Conservation (phyloP, 2,797 vertebrate genomes). For the Dendrocincla fuliginosa region DNA sequence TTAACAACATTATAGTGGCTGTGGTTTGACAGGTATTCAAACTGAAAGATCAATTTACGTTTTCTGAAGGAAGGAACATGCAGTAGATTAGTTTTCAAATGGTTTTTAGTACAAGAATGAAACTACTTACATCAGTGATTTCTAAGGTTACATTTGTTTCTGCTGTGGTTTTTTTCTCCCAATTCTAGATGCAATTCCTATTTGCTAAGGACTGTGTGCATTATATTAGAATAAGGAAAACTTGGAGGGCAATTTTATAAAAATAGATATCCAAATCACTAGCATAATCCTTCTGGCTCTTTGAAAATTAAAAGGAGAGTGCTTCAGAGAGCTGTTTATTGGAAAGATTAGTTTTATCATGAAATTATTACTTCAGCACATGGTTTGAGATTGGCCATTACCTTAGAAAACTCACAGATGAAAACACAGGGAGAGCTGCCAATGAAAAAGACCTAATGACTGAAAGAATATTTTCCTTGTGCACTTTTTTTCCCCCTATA, state of each 20-base stretch:
- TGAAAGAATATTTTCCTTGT: background rate
- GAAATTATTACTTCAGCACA: conserved; percentile 30
- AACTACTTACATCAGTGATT: conserved; percentile 31
- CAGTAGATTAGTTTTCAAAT: conserved; percentile 59
- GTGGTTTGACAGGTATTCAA: conserved; percentile 42
- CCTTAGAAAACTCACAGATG: conserved; percentile 6
- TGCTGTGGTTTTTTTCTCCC: background rate
- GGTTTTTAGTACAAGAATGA: conserved; percentile 27
- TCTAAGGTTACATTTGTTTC: conserved; percentile 24
- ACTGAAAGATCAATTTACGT: conserved; percentile 50
- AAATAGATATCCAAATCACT: conserved; percentile 26
- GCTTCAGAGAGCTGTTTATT: conserved; percentile 29
- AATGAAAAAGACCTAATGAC: background rate
- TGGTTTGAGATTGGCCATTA: conserved; percentile 19
- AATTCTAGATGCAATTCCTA: background rate
- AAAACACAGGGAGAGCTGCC: background rate
- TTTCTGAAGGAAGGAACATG: conserved; percentile 38
- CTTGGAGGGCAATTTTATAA: conserved; percentile 22
- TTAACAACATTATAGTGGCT: background rate
- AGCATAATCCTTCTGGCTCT: conserved; percentile 13
- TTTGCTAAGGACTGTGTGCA: conserved; percentile 15
- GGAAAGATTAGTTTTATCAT: conserved; percentile 38
- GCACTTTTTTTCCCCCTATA: background rate
- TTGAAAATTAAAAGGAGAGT: conserved; percentile 51
- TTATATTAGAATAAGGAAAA: conserved; percentile 24